Percentiles rank a stretch among this genome's conserved stretches.
Evolutionary conservation across 2,888 invertebrate species (phyloP).

Genomic region (Cyclophora punctaria): DNA sequence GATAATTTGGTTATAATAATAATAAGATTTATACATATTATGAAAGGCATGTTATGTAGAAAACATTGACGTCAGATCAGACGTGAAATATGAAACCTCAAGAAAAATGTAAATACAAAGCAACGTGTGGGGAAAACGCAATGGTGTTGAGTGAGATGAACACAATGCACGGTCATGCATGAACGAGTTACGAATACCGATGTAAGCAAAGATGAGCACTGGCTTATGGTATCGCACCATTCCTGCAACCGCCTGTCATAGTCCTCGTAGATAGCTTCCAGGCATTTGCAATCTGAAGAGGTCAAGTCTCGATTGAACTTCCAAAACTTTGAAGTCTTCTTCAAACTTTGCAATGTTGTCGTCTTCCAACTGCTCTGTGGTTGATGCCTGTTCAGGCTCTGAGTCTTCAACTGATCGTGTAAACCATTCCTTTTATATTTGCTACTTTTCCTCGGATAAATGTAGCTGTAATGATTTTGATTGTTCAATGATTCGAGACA

Average conservation of each 20-base stretch:
- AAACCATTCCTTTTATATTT: conserved; percentile 26
- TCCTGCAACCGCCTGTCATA: conserved; percentile 63
- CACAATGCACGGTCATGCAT: neutral
- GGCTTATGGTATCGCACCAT: conserved; percentile 68
- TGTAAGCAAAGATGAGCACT: conserved; percentile 48
- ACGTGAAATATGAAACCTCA: too few relatives aligned
- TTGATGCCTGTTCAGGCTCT: conserved; percentile 42
- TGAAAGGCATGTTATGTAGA: too few relatives aligned
- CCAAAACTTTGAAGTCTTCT: conserved; percentile 50
- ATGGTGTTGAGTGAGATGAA: neutral
- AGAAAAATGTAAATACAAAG: too few relatives aligned
- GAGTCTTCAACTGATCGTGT: conserved; percentile 36
- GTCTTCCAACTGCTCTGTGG: conserved; percentile 44
- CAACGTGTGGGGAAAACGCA: too few relatives aligned
- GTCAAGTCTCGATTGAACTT: conserved; percentile 39
- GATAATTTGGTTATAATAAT: too few relatives aligned
- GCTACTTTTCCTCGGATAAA: conserved; percentile 35
- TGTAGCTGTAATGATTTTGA: conserved; percentile 43
- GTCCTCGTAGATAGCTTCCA: conserved; percentile 61
- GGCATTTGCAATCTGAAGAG: conserved; percentile 53
- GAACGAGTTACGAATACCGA: conserved; percentile 33
- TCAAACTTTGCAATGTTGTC: conserved; percentile 46
- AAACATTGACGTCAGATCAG: too few relatives aligned
- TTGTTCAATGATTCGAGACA: conserved; percentile 36
- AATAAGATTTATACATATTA: too few relatives aligned